Base-by-base conservation (phyloP, 1,140 invertebrate genomes). In the Drosophila auraria region DNA sequence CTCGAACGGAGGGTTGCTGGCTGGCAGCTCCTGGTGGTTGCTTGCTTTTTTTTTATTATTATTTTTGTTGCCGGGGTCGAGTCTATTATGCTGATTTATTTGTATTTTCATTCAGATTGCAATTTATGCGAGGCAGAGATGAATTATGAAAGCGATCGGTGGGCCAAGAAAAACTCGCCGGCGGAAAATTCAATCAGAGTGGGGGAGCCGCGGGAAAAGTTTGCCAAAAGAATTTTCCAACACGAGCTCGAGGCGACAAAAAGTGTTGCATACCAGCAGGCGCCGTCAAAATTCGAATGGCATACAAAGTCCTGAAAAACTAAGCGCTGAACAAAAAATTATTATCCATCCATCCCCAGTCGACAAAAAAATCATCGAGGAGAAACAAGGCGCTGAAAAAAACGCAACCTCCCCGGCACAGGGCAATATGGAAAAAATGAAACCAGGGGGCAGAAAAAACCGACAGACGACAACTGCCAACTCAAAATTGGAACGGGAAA, bases 11-110 rank as follows among this genome's bases (percentile, higher is more conserved):
- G 86, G 86, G 86, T 90, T 80, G 84, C 57, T 87, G 20, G 11
- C 38, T 33, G 47, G 15, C 49, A 17, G 56, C 56, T 23, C 40
- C 23, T 75, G 80, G 78, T 80, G 72, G 78, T 84, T 79, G 79
- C 51, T 86, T 51, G 23, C 50, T 20, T 45, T 40, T 50, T 42
- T 30, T 69, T 20, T 38, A 36, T 40, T 30, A 30, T 30, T 30
- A 20, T 65, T 15, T 17, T 42, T 25, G 38, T 61, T 70, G 44
- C 65, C 15, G 65, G 65, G 45, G 38, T 73, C 77, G 62, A 84
- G 82, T 90, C 79, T 89, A 89, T 89, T 89, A 89, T 89, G 86
- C 64, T 89, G 86, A 89, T 89, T 89, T 89, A 90, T 89, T 90
- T 89, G 62, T 76, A 89, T 89, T 82, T 86, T 82, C 71, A 90